These are phyloP conservation scores for Gryllus longicercus DNA, from an alignment of 2,888 invertebrate genomes.

Conservation along the genomic window DNA sequence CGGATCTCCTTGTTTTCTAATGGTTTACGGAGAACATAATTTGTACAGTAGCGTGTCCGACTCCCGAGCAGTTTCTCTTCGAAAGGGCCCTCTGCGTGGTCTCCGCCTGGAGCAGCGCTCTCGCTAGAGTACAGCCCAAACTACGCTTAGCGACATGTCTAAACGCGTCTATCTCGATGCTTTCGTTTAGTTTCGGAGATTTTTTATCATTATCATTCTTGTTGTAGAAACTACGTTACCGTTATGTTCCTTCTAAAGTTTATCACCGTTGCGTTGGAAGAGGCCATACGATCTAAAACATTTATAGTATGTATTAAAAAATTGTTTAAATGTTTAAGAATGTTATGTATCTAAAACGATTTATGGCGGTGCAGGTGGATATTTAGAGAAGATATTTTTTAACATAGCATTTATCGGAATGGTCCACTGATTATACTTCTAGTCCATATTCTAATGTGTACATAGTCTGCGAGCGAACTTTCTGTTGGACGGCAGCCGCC, in stretches of 20 bases:
- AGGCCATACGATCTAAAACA: conserved; percentile 9
- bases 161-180: conserved; percentile 17
- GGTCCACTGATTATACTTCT: conserved; percentile 1
- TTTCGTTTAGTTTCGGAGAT: not conserved
- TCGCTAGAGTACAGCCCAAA: not conserved
- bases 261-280: conserved; percentile 7
- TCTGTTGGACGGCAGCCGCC: not conserved
- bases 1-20: not conserved
- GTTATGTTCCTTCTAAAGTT: not conserved
- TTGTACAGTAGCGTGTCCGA: not conserved
- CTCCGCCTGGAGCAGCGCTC: not conserved
- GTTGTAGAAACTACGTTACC: not conserved
- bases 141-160: conserved; percentile 1
- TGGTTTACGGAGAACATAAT: conserved; percentile 1
- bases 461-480: not conserved
- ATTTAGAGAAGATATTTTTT: conserved; percentile 10
- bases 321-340: conserved; percentile 1
- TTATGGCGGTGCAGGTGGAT: conserved; percentile 2
- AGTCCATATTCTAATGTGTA: conserved; percentile 2
- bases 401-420: not conserved
- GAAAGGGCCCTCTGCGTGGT: not conserved
- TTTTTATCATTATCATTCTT: too few relatives aligned
- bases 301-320: not conserved
- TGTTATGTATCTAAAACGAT: not conserved
- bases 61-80: not conserved